These are phyloP conservation scores for Geophilus truncorum DNA, from an alignment of 2,888 invertebrate genomes.

Conservation along the genomic window DNA sequence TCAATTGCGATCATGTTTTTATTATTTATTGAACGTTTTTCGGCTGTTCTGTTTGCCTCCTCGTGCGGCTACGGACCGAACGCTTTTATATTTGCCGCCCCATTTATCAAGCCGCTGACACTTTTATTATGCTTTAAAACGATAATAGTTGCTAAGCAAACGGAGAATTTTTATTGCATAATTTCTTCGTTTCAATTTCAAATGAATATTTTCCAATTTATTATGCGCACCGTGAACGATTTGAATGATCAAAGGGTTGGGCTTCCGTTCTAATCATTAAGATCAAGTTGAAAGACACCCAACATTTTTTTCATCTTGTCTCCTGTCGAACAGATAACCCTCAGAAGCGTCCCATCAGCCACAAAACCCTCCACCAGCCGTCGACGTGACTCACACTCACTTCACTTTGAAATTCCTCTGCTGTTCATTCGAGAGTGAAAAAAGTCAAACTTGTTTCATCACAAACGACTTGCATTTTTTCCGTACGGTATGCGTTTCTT, in stretches of 20 bases:
- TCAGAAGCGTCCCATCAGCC: slow-evolving; percentile 8
- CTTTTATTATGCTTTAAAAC: background rate
- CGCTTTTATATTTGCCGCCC: background rate
- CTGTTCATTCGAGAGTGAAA: slow-evolving; percentile 15
- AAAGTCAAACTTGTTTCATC: background rate
- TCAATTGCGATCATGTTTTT: background rate
- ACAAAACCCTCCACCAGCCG: background rate
- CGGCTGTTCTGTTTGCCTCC: slow-evolving; percentile 1
- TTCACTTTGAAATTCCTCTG: slow-evolving; percentile 17
- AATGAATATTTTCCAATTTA: slow-evolving; percentile 2
- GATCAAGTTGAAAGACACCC: slow-evolving; percentile 18
- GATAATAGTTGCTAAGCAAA: background rate
- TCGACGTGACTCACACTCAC: slow-evolving; percentile 6
- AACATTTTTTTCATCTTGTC: background rate
- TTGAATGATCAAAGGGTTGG: background rate
- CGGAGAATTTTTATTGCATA: background rate
- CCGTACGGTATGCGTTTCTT: no score
- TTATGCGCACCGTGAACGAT: no score
- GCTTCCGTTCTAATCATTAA: background rate
- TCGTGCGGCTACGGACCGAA: background rate
- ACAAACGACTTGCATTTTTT: background rate
- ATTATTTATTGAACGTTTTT: slow-evolving; percentile 3
- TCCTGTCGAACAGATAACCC: slow-evolving; percentile 4
- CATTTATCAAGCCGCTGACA: background rate
- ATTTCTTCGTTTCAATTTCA: background rate